Conservation (phyloP, 2,888 invertebrate species). For the Gari tellinella region DNA sequence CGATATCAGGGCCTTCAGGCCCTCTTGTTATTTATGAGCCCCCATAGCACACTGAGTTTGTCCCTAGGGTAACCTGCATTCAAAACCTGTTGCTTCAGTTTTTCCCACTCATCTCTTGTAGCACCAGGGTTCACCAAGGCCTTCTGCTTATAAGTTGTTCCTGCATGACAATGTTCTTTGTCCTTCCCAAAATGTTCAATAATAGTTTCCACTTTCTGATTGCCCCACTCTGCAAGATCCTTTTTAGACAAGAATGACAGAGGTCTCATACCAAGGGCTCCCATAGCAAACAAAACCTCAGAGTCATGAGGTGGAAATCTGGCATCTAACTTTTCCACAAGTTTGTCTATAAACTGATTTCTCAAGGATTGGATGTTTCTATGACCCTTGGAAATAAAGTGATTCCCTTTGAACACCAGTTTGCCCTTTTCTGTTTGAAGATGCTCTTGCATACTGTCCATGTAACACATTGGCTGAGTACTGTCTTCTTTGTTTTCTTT, state of each 20-base stretch:
- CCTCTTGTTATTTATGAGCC: no score
- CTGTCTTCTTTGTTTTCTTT: not conserved
- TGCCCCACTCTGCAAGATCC: conserved; percentile 5
- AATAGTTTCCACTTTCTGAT: conserved; percentile 5
- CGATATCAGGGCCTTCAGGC: no score
- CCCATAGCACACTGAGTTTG: no score
- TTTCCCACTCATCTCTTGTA: no score
- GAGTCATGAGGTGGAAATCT: conserved; percentile 1
- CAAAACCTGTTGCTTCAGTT: no score
- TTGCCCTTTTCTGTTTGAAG: not conserved
- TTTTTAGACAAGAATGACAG: conserved; percentile 2
- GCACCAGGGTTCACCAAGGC: not conserved
- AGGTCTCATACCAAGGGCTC: conserved; percentile 11
- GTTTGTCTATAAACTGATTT: conserved; percentile 7
- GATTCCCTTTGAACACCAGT: conserved; percentile 1
- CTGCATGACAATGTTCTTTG: not conserved
- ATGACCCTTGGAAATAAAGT: conserved; percentile 3
- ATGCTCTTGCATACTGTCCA: conserved; percentile 7
- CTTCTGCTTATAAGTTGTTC: not conserved
- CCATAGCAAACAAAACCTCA: conserved; percentile 3
- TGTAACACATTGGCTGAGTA: not conserved
- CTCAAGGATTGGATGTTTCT: conserved; percentile 2
- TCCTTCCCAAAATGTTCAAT: conserved; percentile 3
- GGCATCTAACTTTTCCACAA: conserved; percentile 10
- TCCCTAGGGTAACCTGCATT: no score